phyloP scores from a whole-genome alignment of 2,113 vertebrate species.

The Pipra filicauda region DNA sequence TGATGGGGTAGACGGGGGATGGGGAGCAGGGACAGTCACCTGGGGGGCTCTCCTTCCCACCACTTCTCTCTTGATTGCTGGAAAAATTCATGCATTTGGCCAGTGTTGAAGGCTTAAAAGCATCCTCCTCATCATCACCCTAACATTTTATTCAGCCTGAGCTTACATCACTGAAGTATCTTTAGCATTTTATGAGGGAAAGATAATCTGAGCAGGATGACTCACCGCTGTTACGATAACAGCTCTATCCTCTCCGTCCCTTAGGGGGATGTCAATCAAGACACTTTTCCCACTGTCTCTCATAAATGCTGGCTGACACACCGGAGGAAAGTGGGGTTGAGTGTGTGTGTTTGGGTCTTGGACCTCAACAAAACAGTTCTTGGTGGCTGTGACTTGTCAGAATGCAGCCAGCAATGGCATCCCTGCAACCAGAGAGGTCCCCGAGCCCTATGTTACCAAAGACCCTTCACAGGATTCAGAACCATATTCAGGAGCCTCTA shows the following conservation, averaged over 20 bases:
- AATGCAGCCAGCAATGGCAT: background rate
- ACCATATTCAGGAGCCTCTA: background rate
- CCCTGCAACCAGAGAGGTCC: background rate
- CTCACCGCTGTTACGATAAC: fast-evolving
- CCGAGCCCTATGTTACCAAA: background rate
- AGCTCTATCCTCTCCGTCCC: background rate
- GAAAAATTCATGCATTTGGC: background rate
- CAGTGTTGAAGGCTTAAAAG: background rate
- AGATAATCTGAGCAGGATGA: background rate
- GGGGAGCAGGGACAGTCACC: background rate
- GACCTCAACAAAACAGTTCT: background rate
- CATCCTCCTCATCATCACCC: background rate
- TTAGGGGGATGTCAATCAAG: background rate
- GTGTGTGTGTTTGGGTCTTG: fast-evolving
- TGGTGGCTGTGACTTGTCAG: fast-evolving
- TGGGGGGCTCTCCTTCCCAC: background rate
- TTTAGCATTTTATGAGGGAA: background rate
- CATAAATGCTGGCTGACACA: background rate
- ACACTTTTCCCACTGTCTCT: background rate
- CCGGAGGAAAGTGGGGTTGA: background rate
- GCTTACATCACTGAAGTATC: background rate
- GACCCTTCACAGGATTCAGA: background rate
- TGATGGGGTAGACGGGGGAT: background rate
- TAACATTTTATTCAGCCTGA: background rate
- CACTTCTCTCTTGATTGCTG: background rate